Percentiles rank a stretch among this genome's conserved stretches.
Conservation (phyloP, 37 sponge, comb jelly and placozoan genomes). For the Chondrilla cf. caribensis region DNA sequence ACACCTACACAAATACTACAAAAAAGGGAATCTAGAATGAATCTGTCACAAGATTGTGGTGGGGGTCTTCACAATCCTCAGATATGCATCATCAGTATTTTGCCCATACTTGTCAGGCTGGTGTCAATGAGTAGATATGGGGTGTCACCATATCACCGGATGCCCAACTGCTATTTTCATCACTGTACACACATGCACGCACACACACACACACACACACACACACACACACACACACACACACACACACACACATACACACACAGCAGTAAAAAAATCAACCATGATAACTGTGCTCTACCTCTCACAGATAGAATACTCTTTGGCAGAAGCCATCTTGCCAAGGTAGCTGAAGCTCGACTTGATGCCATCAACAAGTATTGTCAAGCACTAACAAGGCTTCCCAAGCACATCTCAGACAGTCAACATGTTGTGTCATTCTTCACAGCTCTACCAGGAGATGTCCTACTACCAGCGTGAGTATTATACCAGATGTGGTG, state of each 20-base stretch:
- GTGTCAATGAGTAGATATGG: too few relatives aligned
- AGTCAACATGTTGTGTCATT: conserved; percentile 61
- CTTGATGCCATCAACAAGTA: conserved; percentile 69
- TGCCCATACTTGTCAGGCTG: background rate
- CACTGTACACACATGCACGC: background rate
- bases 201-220: background rate
- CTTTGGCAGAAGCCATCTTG: conserved; percentile 75
- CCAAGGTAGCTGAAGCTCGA: conserved; percentile 78
- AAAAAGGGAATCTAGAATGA: too few relatives aligned
- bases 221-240: background rate
- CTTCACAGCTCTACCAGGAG: conserved; percentile 60
- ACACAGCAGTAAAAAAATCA: too few relatives aligned
- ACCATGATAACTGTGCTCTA: too few relatives aligned
- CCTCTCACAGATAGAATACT: conserved; percentile 64
- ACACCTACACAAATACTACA: too few relatives aligned
- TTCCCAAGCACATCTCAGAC: conserved; percentile 51
- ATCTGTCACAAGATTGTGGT: too few relatives aligned
- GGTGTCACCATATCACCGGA: too few relatives aligned
- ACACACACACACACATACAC: too few relatives aligned
- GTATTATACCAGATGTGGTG: background rate
- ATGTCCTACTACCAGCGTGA: conserved; percentile 59
- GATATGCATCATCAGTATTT: background rate
- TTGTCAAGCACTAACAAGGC: conserved; percentile 61
- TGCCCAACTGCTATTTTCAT: too few relatives aligned
- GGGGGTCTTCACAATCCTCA: background rate